Percentiles rank a stretch among this genome's conserved stretches.
Conservation (phyloP, 2,888 invertebrate species). For the Drosophila subsilvestris region DNA sequence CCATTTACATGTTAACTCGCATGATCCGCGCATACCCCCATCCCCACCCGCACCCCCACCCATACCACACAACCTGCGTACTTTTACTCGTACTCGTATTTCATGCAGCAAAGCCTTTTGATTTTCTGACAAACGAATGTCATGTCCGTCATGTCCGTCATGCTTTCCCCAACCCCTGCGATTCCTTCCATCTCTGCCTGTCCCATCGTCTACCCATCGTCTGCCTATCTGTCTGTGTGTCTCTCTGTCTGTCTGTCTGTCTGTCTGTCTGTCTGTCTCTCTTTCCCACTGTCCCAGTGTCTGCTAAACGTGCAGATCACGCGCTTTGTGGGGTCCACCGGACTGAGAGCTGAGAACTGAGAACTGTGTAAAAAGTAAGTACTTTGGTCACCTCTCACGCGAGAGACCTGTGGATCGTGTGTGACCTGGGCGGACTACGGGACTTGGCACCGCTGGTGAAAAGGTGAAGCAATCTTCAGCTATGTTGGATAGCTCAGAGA, state of each 20-base stretch:
- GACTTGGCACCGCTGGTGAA: not conserved
- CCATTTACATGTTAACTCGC: slow-evolving; percentile 68
- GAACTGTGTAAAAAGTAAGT: not conserved
- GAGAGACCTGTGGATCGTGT: not conserved
- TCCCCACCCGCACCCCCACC: slow-evolving; percentile 7
- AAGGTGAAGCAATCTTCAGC: not conserved
- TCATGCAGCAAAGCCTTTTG: slow-evolving; percentile 19
- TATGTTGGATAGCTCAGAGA: too few relatives aligned
- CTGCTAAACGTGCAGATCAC: slow-evolving; percentile 60
- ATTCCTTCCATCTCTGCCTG: not conserved
- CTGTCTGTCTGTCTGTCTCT: not conserved
- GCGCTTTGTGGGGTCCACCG: slow-evolving; percentile 60
- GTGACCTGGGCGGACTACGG: not conserved
- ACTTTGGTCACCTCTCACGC: not conserved
- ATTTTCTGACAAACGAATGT: slow-evolving; percentile 63
- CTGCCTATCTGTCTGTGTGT: not conserved
- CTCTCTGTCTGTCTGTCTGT: not conserved
- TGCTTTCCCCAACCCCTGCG: not conserved
- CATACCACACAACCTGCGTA: not conserved
- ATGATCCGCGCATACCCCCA: slow-evolving; percentile 22
- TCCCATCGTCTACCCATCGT: not conserved
- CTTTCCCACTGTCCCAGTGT: not conserved
- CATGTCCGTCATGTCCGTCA: slow-evolving; percentile 57
- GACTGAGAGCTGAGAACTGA: not conserved
- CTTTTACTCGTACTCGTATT: slow-evolving; percentile 3